A percentile compares a stretch with the other conserved stretches of the same genome.
Conservation (phyloP, 64 coral and sea anemone genomes). For the Montipora cactus region DNA sequence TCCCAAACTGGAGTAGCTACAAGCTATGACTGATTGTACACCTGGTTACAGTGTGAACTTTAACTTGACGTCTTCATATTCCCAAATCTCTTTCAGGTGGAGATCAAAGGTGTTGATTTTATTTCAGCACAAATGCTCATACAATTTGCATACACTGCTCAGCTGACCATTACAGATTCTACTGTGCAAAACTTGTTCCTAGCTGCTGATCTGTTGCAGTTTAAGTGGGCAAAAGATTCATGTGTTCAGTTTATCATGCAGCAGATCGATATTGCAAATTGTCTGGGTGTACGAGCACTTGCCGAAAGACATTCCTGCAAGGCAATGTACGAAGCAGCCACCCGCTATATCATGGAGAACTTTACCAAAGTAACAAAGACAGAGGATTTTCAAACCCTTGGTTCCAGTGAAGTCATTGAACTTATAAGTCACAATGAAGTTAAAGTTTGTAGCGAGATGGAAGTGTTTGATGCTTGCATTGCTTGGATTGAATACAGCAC, state of each 20-base stretch:
- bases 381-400: conserved; percentile 86
- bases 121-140: conserved; percentile 75
- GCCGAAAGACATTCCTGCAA: conserved; percentile 83
- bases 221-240: conserved; percentile 89
- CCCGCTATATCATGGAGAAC: conserved; percentile 67
- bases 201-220: conserved; percentile 90
- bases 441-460: conserved; percentile 74
- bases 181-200: conserved; percentile 92
- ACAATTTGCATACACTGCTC: conserved; percentile 88
- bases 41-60: too few relatives aligned
- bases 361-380: conserved; percentile 81
- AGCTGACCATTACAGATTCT: conserved; percentile 84
- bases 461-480: conserved; percentile 80
- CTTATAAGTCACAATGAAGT: conserved; percentile 79
- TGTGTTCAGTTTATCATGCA: conserved; percentile 88
- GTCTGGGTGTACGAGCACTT: conserved; percentile 82
- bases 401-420: conserved; percentile 71
- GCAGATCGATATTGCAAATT: conserved; percentile 89
- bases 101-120: conserved; percentile 93
- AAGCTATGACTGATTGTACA: too few relatives aligned
- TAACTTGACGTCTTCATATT: not conserved
- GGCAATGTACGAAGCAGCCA: conserved; percentile 74
- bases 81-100: conserved; percentile 59
- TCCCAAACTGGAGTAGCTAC: too few relatives aligned
- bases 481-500: conserved; percentile 79